Conservation (phyloP, 2,888 invertebrate species). For the Ormyrus rosae region DNA sequence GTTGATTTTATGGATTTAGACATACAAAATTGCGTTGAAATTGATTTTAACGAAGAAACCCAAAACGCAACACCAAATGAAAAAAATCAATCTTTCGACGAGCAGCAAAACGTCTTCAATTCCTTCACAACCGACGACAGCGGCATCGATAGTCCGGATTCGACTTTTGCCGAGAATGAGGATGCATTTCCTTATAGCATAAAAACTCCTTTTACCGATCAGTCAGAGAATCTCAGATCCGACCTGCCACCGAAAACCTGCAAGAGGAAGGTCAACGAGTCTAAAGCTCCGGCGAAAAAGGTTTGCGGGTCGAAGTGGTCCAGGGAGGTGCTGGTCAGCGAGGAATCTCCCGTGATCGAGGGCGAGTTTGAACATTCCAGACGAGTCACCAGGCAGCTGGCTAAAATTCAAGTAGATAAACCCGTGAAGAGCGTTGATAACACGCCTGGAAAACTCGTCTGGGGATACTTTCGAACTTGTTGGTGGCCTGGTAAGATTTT, state of each 20-base stretch:
- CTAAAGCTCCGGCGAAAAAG: conserved; percentile 1
- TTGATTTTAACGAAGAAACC: neutral
- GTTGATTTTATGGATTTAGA: conserved; percentile 3
- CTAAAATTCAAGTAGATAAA: conserved; percentile 33
- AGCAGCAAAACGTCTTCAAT: neutral
- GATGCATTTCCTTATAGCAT: too few relatives aligned
- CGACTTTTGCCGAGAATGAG: conserved; percentile 17
- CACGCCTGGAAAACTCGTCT: conserved; percentile 67
- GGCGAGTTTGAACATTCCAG: conserved; percentile 39
- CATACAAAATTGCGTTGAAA: conserved; percentile 30
- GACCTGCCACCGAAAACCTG: neutral
- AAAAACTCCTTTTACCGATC: too few relatives aligned
- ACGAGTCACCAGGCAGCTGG: conserved; percentile 47
- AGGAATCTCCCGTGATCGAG: conserved; percentile 45
- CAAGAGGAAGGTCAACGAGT: neutral
- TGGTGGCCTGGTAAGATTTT: conserved; percentile 70
- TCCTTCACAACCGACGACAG: conserved; percentile 26
- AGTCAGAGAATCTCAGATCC: too few relatives aligned
- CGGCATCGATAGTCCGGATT: conserved; percentile 44
- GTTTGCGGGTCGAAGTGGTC: neutral
- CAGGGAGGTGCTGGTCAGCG: conserved; percentile 33
- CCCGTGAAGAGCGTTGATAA: conserved; percentile 21
- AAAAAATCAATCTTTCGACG: neutral
- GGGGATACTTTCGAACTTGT: conserved; percentile 67
- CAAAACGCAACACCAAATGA: neutral